These are phyloP conservation scores for Pseudopipra pipra DNA, from an alignment of 2,113 vertebrate species.

Conservation along the genomic window DNA sequence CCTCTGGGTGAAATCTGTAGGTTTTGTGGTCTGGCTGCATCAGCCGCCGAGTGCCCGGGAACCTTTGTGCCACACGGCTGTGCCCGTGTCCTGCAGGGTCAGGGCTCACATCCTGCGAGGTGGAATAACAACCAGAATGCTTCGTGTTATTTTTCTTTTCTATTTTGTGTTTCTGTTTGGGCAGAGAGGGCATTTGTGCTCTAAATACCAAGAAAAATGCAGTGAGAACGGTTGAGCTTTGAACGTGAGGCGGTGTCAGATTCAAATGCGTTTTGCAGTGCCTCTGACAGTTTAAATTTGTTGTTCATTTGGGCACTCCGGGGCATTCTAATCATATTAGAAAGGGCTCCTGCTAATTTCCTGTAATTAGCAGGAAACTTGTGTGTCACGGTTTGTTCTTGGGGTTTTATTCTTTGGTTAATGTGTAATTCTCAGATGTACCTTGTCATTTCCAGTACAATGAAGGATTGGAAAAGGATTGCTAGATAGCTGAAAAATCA, in stretches of 20 bases:
- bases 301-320: neutral
- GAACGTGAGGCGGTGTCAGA: neutral
- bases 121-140: fast-evolving
- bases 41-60: fast-evolving
- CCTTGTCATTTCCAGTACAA: neutral
- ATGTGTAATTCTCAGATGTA: neutral
- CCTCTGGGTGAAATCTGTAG: neutral
- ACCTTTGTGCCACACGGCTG: neutral
- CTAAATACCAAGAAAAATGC: neutral
- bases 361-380: neutral
- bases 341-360: neutral
- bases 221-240: neutral
- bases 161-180: neutral
- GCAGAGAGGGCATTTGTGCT: neutral
- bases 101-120: neutral
- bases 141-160: neutral
- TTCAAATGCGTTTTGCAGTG: neutral
- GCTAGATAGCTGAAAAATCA: neutral
- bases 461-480: neutral
- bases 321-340: neutral
- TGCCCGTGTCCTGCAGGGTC: neutral
- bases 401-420: neutral
- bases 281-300: neutral
- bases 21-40: neutral
- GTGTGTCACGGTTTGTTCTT: neutral